Base-by-base conservation (phyloP, 2,888 invertebrate genomes). In the Macrosoma leucophasiata region DNA sequence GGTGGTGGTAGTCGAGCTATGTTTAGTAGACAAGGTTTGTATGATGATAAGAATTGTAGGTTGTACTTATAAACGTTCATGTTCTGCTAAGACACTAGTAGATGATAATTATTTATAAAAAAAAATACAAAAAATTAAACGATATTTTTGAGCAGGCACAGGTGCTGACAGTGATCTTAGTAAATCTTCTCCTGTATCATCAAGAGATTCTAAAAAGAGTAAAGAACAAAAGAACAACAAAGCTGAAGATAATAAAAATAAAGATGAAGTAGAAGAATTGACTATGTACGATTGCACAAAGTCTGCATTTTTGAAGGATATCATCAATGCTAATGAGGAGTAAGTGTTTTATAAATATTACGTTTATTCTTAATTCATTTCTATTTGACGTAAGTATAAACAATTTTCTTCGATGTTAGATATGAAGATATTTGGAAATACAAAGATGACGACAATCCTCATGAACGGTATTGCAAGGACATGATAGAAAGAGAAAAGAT, bases 1-100 rank as follows among this genome's bases (percentile, higher is more conserved):
- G 91, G 93, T 50, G 96, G 96, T 4, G 96, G 96, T 0, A 96
- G 96, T 0, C 86, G 92, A 48, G 86, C 92, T 41, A 90, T 97
- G 72, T 91, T 96, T 46, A 93, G 92, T 51, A 81, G 93, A 52
- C 91, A 92, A 77, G 92, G 89, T 87, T 42, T 37, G 9, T 12
- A 11, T 12, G 3, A 10, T 17, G 13, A 6, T 12, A n/a, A 23
- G 12, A 13, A 9, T 24, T 13, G n/a, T 29, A 13, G 12, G 26
- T 14, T 5, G 2, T 13, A 11, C 6, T 9, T 4, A 14, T 30
- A 11, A 10, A 10, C 7, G 13, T 13, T 15, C n/a, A n/a, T n/a
- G n/a, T n/a, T n/a, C n/a, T n/a, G n/a, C n/a, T n/a, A n/a, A n/a
- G n/a, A n/a, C n/a, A n/a, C n/a, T n/a, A n/a, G n/a, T n/a, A n/a